Evolutionary conservation across 2,888 invertebrate genomes (phyloP).

Genomic region (Sericinus montela): DNA sequence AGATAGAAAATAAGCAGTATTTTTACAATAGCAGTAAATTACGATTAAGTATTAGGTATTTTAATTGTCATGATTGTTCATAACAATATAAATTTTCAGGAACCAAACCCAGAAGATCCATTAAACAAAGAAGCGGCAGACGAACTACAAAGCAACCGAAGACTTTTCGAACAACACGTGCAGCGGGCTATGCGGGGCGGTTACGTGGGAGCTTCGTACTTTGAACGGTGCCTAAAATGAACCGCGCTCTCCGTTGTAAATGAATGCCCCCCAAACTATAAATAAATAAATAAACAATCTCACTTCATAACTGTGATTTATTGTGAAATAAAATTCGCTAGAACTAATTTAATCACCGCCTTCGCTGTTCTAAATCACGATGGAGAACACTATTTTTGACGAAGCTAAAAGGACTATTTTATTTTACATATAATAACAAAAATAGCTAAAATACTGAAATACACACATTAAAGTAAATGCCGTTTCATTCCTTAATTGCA

Average conservation of each 20-base stretch:
- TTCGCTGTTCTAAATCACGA: slow-evolving; percentile 7
- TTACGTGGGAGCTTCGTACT: slow-evolving; percentile 95
- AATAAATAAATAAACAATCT: slow-evolving; percentile 64
- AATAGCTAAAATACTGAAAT: slow-evolving; percentile 14
- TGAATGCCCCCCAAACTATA: slow-evolving; percentile 51
- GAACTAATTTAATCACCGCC: neutral
- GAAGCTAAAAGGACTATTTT: slow-evolving; percentile 9
- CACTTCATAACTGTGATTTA: slow-evolving; percentile 46
- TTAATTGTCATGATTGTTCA: too few relatives aligned
- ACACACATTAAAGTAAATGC: slow-evolving; percentile 2
- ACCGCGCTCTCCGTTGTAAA: slow-evolving; percentile 46
- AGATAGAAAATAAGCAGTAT: too few relatives aligned
- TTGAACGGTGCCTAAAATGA: slow-evolving; percentile 98
- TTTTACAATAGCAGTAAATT: too few relatives aligned
- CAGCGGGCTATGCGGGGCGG: slow-evolving; percentile 97
- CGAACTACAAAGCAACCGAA: slow-evolving; percentile 95
- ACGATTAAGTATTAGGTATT: too few relatives aligned
- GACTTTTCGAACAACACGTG: slow-evolving; percentile 97
- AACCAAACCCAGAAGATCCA: slow-evolving; percentile 99
- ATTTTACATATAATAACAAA: slow-evolving; percentile 11
- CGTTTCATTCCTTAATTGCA: neutral
- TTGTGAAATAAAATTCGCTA: slow-evolving; percentile 17
- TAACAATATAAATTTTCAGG: slow-evolving; percentile 74
- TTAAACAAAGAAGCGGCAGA: slow-evolving; percentile 99
- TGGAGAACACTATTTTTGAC: slow-evolving; percentile 8